Conservation (phyloP, 2,113 vertebrate genomes). For the Scartelaos histophorus region DNA sequence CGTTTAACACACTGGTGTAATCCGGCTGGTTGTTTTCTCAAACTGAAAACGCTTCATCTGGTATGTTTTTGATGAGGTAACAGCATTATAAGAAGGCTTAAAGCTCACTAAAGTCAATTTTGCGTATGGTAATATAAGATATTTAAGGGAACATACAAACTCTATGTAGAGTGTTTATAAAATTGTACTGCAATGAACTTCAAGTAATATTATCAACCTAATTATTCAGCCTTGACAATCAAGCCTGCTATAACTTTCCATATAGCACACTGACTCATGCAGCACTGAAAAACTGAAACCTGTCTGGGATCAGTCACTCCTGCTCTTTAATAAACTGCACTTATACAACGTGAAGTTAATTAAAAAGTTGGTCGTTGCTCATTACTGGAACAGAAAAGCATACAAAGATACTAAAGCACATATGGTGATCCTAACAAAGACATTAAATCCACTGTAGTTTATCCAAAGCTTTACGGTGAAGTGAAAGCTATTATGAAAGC, state of each 20-base stretch:
- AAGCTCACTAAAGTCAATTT: no score
- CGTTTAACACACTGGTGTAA: no score
- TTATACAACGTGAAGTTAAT: constrained; percentile 23
- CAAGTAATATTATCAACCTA: background rate
- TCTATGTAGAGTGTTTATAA: background rate
- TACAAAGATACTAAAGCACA: constrained; percentile 7
- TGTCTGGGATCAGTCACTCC: constrained; percentile 8
- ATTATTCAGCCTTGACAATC: constrained; percentile 1
- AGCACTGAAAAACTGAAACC: background rate
- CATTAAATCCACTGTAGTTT: constrained; percentile 31
- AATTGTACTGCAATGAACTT: background rate
- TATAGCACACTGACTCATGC: background rate
- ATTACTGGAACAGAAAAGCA: constrained; percentile 8
- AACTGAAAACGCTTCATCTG: no score
- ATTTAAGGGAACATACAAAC: background rate
- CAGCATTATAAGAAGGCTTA: no score
- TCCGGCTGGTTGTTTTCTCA: no score
- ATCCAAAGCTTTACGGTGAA: constrained; percentile 36
- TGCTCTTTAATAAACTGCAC: constrained; percentile 10
- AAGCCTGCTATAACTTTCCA: background rate
- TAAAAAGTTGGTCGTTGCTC: constrained; percentile 6
- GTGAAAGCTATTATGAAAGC: constrained; percentile 37
- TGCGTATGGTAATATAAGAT: no score
- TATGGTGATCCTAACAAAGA: constrained; percentile 42
- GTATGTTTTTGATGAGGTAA: no score